Evolutionary conservation across 2,888 invertebrate genomes (phyloP).

Genomic region (Tolmerus cingulatus): DNA sequence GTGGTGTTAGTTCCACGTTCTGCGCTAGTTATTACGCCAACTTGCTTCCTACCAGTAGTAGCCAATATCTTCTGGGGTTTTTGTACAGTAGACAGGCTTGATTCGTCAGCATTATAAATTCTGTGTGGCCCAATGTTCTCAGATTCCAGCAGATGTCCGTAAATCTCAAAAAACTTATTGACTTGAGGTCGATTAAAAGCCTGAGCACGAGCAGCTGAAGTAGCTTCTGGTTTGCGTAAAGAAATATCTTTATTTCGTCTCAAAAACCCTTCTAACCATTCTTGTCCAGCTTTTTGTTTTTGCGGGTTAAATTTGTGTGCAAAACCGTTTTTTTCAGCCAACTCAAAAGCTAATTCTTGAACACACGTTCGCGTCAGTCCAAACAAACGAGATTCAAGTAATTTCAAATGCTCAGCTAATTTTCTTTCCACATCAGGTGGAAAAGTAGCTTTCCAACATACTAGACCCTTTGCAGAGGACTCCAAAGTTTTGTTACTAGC

Average conservation of each 20-base stretch:
- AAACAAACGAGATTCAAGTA: not conserved
- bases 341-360: not conserved
- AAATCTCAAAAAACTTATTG: constrained; percentile 50
- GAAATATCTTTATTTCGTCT: not conserved
- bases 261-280: not conserved
- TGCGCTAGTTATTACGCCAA: constrained; percentile 52
- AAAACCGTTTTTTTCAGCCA: not conserved
- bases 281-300: not conserved
- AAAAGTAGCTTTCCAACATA: no score
- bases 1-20: constrained; percentile 59
- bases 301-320: not conserved
- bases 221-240: not conserved
- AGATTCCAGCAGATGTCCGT: not conserved
- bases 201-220: not conserved
- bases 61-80: constrained; percentile 57
- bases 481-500: no score
- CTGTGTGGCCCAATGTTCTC: not conserved
- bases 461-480: no score
- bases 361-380: not conserved
- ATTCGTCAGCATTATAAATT: constrained; percentile 60
- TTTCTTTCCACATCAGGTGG: no score
- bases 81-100: constrained; percentile 60
- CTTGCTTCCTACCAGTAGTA: constrained; percentile 58
- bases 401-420: not conserved
- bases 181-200: constrained; percentile 44